phyloP scores from a whole-genome alignment of 2,888 invertebrate genomes.

The Arge pagana region DNA sequence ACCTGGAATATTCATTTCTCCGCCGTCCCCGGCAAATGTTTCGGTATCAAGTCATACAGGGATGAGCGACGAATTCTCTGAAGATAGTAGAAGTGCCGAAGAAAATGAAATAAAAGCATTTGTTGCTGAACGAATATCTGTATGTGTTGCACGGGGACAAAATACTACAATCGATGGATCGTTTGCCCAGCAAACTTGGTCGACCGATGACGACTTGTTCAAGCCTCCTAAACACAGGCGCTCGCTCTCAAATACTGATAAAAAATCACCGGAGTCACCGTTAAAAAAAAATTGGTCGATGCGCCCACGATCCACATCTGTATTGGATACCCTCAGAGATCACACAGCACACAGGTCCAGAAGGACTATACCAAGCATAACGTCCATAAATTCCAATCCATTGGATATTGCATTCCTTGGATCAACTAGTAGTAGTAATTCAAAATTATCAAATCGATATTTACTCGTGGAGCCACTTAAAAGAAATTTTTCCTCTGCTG shows the following conservation, averaged over 20 bases:
- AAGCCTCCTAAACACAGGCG: slow-evolving; percentile 25
- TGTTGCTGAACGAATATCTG: slow-evolving; percentile 23
- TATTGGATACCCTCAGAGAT: slow-evolving; percentile 23
- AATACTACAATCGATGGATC: slow-evolving; percentile 1
- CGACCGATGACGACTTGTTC: background rate
- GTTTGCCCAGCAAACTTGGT: background rate
- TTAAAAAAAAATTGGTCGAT: slow-evolving; percentile 18
- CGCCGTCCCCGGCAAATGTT: slow-evolving; percentile 13
- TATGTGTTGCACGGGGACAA: slow-evolving; percentile 22
- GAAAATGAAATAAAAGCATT: slow-evolving; percentile 26
- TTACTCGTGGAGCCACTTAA: too few species aligned
- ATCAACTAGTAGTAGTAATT: slow-evolving; percentile 25
- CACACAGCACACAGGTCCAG: background rate
- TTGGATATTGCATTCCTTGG: slow-evolving; percentile 41
- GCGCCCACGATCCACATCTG: slow-evolving; percentile 32
- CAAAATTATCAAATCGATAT: too few species aligned
- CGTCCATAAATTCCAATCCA: slow-evolving; percentile 33
- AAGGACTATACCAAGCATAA: background rate
- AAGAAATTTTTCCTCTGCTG: too few species aligned
- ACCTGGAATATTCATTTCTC: slow-evolving; percentile 14
- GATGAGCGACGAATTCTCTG: slow-evolving; percentile 45
- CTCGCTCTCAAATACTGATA: slow-evolving; percentile 40
- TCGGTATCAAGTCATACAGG: slow-evolving; percentile 48
- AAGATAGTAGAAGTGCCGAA: slow-evolving; percentile 26
- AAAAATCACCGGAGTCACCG: slow-evolving; percentile 18